Conservation (phyloP, 2,888 invertebrate species). For the Amiota communis region DNA sequence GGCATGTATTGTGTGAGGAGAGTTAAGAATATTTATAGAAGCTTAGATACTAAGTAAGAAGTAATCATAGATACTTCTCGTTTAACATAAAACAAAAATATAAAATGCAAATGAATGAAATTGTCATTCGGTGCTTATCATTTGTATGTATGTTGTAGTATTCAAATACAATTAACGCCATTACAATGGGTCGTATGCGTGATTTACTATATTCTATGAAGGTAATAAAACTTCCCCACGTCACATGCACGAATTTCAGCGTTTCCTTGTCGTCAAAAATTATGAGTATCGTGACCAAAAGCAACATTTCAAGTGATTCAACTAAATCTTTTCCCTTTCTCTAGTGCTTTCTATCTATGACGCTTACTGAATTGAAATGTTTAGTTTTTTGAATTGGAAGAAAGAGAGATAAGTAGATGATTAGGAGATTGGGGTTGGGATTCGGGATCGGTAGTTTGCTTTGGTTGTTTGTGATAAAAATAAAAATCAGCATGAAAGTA, state of each 20-base stretch:
- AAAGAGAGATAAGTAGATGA: no score
- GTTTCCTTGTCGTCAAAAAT: background rate
- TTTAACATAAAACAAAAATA: no score
- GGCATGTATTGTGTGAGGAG: no score
- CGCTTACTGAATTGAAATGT: background rate
- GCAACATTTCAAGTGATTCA: background rate
- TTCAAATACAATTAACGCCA: slow-evolving; percentile 60
- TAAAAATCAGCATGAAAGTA: slow-evolving; percentile 67
- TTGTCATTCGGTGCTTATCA: background rate
- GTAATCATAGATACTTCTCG: no score
- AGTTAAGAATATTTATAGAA: no score
- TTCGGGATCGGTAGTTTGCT: background rate
- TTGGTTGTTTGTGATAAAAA: slow-evolving; percentile 51
- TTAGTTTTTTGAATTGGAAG: no score
- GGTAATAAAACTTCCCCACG: slow-evolving; percentile 60
- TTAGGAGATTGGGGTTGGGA: no score
- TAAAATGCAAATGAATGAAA: background rate
- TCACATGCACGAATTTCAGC: background rate
- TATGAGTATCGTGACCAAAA: slow-evolving; percentile 14
- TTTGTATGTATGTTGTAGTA: background rate
- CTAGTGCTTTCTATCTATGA: background rate
- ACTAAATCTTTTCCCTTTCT: background rate
- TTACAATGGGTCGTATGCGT: slow-evolving; percentile 50
- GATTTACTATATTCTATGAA: slow-evolving; percentile 55
- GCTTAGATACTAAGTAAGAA: no score